phyloP scores from a whole-genome alignment of 2,113 vertebrate genomes.

The Engraulis encrasicolus region DNA sequence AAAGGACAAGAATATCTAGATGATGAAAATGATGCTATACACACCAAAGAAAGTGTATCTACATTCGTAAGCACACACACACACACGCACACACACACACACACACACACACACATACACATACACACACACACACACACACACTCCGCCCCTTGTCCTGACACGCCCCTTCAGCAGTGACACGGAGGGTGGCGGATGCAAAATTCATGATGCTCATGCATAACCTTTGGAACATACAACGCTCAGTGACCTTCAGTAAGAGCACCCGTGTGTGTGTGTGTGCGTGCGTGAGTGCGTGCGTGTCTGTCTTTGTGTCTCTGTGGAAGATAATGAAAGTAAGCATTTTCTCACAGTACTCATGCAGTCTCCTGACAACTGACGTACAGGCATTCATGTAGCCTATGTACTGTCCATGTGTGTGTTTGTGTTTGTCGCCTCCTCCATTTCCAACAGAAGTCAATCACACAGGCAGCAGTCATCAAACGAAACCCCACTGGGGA shows the following conservation, averaged over 20 bases:
- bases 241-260: constrained; percentile 43
- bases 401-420: no score
- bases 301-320: no score
- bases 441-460: constrained; percentile 40
- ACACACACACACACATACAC: background rate
- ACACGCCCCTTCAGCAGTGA: background rate
- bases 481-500: constrained; percentile 44
- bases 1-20: no score
- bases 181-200: constrained; percentile 24
- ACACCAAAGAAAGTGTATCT: background rate
- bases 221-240: constrained; percentile 47
- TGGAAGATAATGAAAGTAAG: no score
- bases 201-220: constrained; percentile 31
- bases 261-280: constrained; percentile 5
- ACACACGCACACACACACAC: background rate
- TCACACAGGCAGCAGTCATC: constrained; percentile 50
- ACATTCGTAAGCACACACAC: background rate
- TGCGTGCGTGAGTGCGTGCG: background rate
- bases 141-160: background rate
- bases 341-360: no score
- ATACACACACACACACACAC: background rate
- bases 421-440: no score
- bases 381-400: no score
- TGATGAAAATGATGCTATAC: no score
- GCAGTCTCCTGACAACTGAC: no score